Conservation (phyloP, 1,140 invertebrate species). For the Mizuhopecten yessoensis region DNA sequence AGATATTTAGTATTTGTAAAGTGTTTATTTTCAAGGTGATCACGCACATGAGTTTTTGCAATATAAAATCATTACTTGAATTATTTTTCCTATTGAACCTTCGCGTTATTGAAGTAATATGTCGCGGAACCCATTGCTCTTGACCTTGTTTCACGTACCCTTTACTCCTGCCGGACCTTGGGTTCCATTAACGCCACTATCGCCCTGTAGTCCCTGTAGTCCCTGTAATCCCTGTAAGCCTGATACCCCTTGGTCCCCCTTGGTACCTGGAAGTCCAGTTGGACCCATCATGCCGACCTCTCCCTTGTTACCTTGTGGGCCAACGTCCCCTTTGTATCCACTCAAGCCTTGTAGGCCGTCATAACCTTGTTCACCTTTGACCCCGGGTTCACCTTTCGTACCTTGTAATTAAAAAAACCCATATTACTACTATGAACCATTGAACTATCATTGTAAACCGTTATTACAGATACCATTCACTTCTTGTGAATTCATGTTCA, state of each 20-base stretch:
- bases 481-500: no score
- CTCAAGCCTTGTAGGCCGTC: not conserved
- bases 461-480: no score
- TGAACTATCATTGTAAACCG: no score
- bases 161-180: not conserved
- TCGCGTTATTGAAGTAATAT: no score
- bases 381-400: not conserved
- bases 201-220: not conserved
- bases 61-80: no score
- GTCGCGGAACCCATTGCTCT: no score
- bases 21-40: no score
- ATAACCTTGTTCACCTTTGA: not conserved
- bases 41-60: no score
- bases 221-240: not conserved
- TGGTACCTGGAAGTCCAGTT: not conserved
- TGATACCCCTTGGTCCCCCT: not conserved
- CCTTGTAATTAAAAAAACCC: not conserved
- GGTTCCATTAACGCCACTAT: not conserved
- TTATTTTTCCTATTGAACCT: no score
- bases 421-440: no score
- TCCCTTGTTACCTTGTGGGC: conserved; percentile 31
- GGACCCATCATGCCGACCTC: not conserved
- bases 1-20: no score
- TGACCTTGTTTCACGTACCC: not conserved
- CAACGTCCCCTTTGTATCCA: not conserved